Evolutionary conservation across 1,140 invertebrate species (phyloP).

Genomic region (Eriosoma lanigerum): DNA sequence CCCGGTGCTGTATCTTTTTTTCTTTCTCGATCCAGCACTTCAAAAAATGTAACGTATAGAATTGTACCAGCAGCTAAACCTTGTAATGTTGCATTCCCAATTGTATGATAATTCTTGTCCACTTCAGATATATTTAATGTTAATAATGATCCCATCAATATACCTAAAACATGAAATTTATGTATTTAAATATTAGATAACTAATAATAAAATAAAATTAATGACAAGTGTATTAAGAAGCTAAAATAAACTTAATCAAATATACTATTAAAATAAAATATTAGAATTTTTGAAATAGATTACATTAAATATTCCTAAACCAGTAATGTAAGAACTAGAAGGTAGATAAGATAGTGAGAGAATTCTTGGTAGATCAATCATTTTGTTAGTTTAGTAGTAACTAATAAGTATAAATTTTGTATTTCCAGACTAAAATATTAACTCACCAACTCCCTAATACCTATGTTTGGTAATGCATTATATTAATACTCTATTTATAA

Average conservation of each 20-base stretch:
- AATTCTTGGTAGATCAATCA: too few relatives aligned
- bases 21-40: conserved; percentile 62
- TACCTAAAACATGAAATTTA: conserved; percentile 48
- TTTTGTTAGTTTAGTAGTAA: too few relatives aligned
- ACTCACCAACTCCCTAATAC: too few relatives aligned
- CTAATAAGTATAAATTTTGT: too few relatives aligned
- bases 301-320: background rate
- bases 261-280: background rate
- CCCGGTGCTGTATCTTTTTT: conserved; percentile 51
- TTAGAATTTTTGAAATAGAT: background rate
- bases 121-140: conserved; percentile 47
- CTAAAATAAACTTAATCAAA: conserved; percentile 19
- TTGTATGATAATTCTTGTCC: conserved; percentile 33
- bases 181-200: background rate
- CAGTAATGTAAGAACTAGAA: too few relatives aligned
- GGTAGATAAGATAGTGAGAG: too few relatives aligned
- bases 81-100: conserved; percentile 58
- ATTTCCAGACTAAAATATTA: too few relatives aligned
- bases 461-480: background rate
- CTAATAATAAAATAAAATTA: too few relatives aligned
- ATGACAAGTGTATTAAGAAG: too few relatives aligned
- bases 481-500: background rate
- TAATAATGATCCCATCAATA: conserved; percentile 53
- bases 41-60: conserved; percentile 71
- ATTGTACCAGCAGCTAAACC: conserved; percentile 68